Percentiles rank a stretch among this genome's conserved stretches.
Conservation (phyloP, 2,888 invertebrate species). For the Iselma pallidipennis region DNA sequence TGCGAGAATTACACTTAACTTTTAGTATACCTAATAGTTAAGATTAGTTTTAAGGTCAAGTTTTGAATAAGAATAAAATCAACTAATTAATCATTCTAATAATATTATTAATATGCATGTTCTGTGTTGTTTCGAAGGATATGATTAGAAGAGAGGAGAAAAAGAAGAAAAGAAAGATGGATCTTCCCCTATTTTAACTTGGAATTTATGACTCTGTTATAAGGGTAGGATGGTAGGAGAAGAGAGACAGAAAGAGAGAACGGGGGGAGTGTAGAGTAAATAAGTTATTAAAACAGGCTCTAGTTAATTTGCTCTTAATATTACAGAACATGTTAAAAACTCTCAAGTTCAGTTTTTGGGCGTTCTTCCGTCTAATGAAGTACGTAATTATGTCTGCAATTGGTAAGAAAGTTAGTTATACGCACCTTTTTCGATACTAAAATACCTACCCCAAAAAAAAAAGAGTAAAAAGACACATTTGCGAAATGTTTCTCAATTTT, state of each 20-base stretch:
- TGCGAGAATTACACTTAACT: neutral
- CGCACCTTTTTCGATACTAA: constrained; percentile 7
- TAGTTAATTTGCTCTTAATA: neutral
- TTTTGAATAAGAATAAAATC: too few relatives aligned
- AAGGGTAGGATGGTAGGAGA: neutral
- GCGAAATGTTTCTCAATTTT: neutral
- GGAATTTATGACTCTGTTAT: neutral
- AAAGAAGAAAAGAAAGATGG: too few relatives aligned
- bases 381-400: constrained; percentile 15
- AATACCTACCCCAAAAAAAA: constrained; percentile 10
- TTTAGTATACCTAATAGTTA: neutral
- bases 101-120: too few relatives aligned
- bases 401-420: constrained; percentile 9
- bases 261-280: neutral
- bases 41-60: too few relatives aligned
- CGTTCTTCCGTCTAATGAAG: constrained; percentile 14
- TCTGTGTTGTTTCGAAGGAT: too few relatives aligned
- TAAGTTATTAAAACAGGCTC: constrained; percentile 1
- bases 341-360: constrained; percentile 13
- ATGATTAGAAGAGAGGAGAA: too few relatives aligned
- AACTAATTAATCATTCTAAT: too few relatives aligned
- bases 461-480: too few relatives aligned
- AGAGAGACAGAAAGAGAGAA: too few relatives aligned
- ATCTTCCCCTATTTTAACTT: constrained; percentile 9
- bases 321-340: constrained; percentile 6